Percentiles rank a stretch among this genome's conserved stretches.
These are phyloP conservation scores for Cyphotilapia sp. DNA, from an alignment of 2,113 vertebrate species.

Conservation along the genomic window DNA sequence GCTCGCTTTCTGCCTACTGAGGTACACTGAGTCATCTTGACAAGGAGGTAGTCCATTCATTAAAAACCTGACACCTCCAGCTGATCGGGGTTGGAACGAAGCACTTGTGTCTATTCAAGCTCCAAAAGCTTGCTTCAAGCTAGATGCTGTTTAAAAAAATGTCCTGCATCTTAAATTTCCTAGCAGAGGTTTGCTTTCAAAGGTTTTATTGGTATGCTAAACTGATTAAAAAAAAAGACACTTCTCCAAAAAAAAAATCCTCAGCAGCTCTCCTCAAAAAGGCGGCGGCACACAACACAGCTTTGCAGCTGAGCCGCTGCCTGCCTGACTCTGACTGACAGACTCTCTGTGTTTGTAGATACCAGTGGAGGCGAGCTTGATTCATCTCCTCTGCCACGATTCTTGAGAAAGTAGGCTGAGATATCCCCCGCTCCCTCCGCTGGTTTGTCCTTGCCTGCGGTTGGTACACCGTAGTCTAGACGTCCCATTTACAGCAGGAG, in stretches of 20 bases:
- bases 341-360: neutral
- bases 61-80: neutral
- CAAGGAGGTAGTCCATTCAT: neutral
- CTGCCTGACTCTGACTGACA: conserved; percentile 2
- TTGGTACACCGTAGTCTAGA: conserved; percentile 25
- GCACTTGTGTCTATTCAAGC: neutral
- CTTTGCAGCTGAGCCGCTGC: neutral
- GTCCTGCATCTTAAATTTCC: neutral
- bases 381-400: conserved; percentile 14
- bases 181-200: neutral
- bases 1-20: neutral
- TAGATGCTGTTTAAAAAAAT: neutral
- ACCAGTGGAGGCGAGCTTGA: neutral
- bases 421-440: conserved; percentile 8
- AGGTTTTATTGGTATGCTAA: neutral
- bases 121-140: neutral
- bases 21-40: neutral
- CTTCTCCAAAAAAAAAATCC: neutral
- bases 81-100: conserved; percentile 27
- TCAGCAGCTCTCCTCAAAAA: neutral
- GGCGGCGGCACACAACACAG: neutral
- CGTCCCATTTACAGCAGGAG: conserved; percentile 33
- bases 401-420: conserved; percentile 56
- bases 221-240: neutral
- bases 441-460: conserved; percentile 39